Percentiles rank a stretch among this genome's conserved stretches.
phyloP scores from a whole-genome alignment of 2,797 vertebrate species.

The Scarus forsteni region DNA sequence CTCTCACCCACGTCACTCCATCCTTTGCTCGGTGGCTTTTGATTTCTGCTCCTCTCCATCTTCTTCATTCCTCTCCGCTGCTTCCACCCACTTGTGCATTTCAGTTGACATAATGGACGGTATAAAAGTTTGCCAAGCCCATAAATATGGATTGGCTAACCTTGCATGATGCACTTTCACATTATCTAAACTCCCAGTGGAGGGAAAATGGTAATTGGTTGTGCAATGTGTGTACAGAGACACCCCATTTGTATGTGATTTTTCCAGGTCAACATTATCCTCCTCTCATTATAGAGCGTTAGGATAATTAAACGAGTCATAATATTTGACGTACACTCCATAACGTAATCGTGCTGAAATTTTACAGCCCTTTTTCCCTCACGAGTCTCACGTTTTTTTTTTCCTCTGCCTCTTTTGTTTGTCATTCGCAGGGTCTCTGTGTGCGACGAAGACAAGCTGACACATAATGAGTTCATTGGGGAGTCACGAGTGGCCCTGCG shows the following conservation, averaged over 20 bases:
- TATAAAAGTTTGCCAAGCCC: constrained; percentile 41
- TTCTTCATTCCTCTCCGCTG: constrained; percentile 18
- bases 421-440: constrained; percentile 87
- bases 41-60: constrained; percentile 29
- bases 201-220: constrained; percentile 37
- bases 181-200: constrained; percentile 16
- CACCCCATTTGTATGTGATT: constrained; percentile 1
- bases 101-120: constrained; percentile 28
- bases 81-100: constrained; percentile 31
- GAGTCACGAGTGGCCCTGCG: constrained; percentile 91
- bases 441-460: constrained; percentile 94
- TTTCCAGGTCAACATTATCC: constrained; percentile 30
- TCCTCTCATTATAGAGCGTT: constrained; percentile 22
- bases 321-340: background rate
- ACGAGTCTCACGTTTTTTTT: constrained; percentile 11
- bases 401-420: constrained; percentile 28
- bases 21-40: constrained; percentile 29
- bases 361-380: background rate
- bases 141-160: constrained; percentile 64
- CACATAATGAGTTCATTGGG: constrained; percentile 94
- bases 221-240: constrained; percentile 2
- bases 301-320: constrained; percentile 39
- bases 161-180: constrained; percentile 48
- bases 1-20: constrained; percentile 43
- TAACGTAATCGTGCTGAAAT: background rate